Percentiles rank a stretch among this genome's conserved stretches.
Evolutionary conservation across 1,140 invertebrate species (phyloP).

Genomic region (Procambarus virginalis): DNA sequence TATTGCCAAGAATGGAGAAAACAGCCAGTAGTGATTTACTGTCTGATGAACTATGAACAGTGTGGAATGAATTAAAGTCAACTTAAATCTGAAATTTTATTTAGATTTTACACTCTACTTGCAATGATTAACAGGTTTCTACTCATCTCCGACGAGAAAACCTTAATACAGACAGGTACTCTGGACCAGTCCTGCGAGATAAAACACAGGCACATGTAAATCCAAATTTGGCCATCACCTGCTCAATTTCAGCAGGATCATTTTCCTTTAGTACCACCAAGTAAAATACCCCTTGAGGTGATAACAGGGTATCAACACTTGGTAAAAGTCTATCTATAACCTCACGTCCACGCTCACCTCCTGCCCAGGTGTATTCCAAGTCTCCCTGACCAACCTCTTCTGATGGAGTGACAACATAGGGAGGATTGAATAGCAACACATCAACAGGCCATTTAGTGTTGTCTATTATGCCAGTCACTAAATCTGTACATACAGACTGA

Average conservation of each 20-base stretch:
- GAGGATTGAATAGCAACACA: slow-evolving; percentile 96
- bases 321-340: slow-evolving; percentile 86
- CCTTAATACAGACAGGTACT: slow-evolving; percentile 79
- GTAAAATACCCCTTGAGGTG: slow-evolving; percentile 85
- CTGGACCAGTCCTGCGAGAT: slow-evolving; percentile 82
- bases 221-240: slow-evolving; percentile 78
- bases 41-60: no score
- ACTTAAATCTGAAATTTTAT: not conserved
- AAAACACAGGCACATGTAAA: slow-evolving; percentile 80
- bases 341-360: slow-evolving; percentile 84
- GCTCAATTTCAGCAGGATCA: slow-evolving; percentile 83
- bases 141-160: slow-evolving; percentile 5
- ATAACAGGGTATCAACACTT: slow-evolving; percentile 81
- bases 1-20: not conserved
- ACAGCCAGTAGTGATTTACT: no score
- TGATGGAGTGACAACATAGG: slow-evolving; percentile 92
- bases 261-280: slow-evolving; percentile 91
- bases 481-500: slow-evolving; percentile 82
- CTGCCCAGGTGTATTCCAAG: slow-evolving; percentile 83
- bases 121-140: not conserved
- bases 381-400: slow-evolving; percentile 79
- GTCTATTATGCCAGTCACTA: slow-evolving; percentile 75
- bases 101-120: not conserved
- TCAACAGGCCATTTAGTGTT: slow-evolving; percentile 78
- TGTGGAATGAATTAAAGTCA: no score